Evolutionary conservation across 2,797 vertebrate species (phyloP), one percentile per base, ranked within the genome.

Genomic region (Myotis myotis): DNA sequence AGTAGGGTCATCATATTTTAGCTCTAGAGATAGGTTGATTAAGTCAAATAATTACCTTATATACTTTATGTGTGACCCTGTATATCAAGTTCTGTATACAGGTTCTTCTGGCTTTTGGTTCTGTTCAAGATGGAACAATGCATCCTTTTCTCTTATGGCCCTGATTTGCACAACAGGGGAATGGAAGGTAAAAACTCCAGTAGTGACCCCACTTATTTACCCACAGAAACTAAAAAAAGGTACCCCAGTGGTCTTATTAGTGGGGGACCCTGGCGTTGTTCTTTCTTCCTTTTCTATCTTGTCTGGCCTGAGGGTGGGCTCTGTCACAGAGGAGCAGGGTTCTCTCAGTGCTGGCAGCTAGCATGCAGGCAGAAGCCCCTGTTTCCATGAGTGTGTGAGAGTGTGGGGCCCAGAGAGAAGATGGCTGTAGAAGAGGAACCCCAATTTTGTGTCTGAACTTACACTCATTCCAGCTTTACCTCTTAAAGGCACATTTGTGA

Each of bases 61-160:
- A 13, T 13, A 72, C 23, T 62, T 82, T 20, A 15, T 33, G 23
- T 74, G n/a, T 84, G 36, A 49, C 10, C 25, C 5, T 55, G 16
- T 17, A 16, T 28, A 36, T 71, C 66, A 68, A 74, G 49, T 53
- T 94, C 64, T 36, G 51, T 47, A 17, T 78, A 60, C 9, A 53
- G 47, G 68, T 72, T 78, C 15, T 85, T 68, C 64, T 82, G 60
- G 51, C 44, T 74, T 89, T 68, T 74, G 6, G 8, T 47, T 79
- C 68, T 88, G 13, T 74, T 22, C 55, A 47, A 53, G 44, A 36
- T 53, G 80, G 49, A 89, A 30, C 64, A 83, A 71, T 17, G 19
- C 2, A 84, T 60, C 87, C 36, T 57, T 82, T 47, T 57, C 13
- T 92, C 28, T 80, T 38, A n/a, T 2, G 25, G 15, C n/a, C 3